Percentiles rank a stretch among this genome's conserved stretches.
Conservation (phyloP, 2,797 vertebrate species). For the Galagoides demidoff region DNA sequence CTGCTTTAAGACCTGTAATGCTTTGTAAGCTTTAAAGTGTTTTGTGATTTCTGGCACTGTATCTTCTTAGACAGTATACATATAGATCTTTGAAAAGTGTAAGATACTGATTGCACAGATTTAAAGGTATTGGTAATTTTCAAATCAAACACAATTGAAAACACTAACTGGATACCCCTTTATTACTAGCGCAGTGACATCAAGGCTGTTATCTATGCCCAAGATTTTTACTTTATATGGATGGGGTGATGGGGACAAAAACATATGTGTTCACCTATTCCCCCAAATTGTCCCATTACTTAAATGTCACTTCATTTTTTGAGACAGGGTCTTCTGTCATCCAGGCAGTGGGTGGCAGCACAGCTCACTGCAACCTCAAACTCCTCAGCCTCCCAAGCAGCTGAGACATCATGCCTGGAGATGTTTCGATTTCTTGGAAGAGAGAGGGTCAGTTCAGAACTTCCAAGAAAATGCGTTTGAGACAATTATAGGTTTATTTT, state of each 20-base stretch:
- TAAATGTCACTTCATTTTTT: not conserved
- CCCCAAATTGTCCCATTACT: not conserved
- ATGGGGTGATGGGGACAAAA: not conserved
- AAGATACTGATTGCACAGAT: not conserved
- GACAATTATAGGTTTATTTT: not conserved
- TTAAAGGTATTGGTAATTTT: not conserved
- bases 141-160: not conserved
- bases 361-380: not conserved
- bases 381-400: not conserved
- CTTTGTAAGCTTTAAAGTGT: not conserved
- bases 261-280: not conserved
- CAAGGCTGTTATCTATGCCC: too few species aligned
- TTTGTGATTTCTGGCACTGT: not conserved
- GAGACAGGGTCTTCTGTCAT: not conserved
- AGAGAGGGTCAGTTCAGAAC: not conserved
- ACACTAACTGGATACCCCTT: not conserved
- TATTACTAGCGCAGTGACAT: not conserved
- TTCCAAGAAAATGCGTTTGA: not conserved
- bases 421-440: too few species aligned
- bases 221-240: too few species aligned
- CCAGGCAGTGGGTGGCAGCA: not conserved
- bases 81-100: not conserved
- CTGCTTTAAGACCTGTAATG: not conserved
- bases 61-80: not conserved
- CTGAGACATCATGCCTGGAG: not conserved